A percentile compares a stretch with the other conserved stretches of the same genome.
phyloP scores from a whole-genome alignment of 2,888 invertebrate genomes.

The Nymphalis urticae region DNA sequence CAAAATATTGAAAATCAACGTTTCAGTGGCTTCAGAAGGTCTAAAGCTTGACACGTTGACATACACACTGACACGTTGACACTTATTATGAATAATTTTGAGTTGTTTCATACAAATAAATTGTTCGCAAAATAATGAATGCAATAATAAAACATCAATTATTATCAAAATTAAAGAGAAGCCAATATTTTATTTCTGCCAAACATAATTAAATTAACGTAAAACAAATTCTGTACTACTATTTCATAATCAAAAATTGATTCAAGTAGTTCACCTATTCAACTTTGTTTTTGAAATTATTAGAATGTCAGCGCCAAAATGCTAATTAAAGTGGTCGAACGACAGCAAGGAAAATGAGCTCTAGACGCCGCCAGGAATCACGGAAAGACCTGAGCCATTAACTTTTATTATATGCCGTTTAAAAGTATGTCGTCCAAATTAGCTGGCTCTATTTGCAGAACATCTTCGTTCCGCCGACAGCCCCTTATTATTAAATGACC shows the following conservation, averaged over 20 bases:
- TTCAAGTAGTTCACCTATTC: constrained; percentile 41
- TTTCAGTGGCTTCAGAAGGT: too few relatives aligned
- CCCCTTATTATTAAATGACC: constrained; percentile 33
- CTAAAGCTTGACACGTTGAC: too few relatives aligned
- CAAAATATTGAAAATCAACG: too few relatives aligned
- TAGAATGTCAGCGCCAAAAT: constrained; percentile 76
- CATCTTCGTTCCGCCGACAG: constrained; percentile 54
- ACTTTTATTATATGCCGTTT: constrained; percentile 79
- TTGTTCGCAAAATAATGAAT: too few relatives aligned
- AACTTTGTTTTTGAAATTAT: constrained; percentile 65
- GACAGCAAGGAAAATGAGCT: constrained; percentile 70
- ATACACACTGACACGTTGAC: too few relatives aligned
- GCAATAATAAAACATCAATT: not conserved
- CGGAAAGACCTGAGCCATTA: constrained; percentile 72
- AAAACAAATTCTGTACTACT: not conserved
- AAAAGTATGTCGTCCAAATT: constrained; percentile 77
- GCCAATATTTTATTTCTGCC: not conserved
- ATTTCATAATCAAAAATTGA: constrained; percentile 8
- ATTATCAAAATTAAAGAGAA: not conserved
- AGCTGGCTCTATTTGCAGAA: constrained; percentile 73
- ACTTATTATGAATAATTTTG: too few relatives aligned
- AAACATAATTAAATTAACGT: not conserved
- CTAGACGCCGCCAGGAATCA: constrained; percentile 71
- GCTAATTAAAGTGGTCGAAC: constrained; percentile 75
- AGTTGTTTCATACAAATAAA: too few relatives aligned